Evolutionary conservation across 1,140 invertebrate genomes (phyloP), one percentile per base, ranked within the genome.

Genomic region (Pogonus chalceus): DNA sequence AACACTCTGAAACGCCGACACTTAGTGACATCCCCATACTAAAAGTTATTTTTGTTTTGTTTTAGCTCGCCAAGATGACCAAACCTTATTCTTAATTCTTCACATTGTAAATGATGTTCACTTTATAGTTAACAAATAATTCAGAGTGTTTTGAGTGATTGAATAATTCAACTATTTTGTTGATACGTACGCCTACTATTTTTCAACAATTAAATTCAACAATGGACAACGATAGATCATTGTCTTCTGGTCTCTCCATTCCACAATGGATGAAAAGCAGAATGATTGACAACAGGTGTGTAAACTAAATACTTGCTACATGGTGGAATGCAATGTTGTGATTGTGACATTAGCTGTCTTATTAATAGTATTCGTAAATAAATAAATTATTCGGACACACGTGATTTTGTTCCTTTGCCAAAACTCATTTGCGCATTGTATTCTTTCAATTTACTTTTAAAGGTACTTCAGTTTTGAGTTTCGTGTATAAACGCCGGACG

Each of bases 241-340:
- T 79, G 23, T 62, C 68, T 23, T 69, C 72, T 58, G 74, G 73
- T 31, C 73, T 78, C 51, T 76, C 76, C 51, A 63, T 80, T 35
- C 78, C 77, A 1, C 75, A 77, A 57, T 80, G 78, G 78, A 80
- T 80, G 73, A 78, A 75, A 67, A 71, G 66, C 49, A 76, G 67
- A 69, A 68, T 72, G 23, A 54, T 16, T 2, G 22, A 47, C 31
- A 4, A 22, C 10, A 43, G 35, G 43, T 43, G 20, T 23, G 43
- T 43, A n/a, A n/a, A n/a, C n/a, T n/a, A n/a, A n/a, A n/a, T n/a
- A n/a, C n/a, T n/a, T n/a, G n/a, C n/a, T n/a, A n/a, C n/a, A n/a
- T n/a, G n/a, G n/a, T n/a, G n/a, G n/a, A n/a, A n/a, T n/a, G n/a
- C n/a, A n/a, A n/a, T n/a, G n/a, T n/a, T n/a, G n/a, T n/a, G n/a